phyloP scores from a whole-genome alignment of 92 coral and sea anemone genomes.

The Scolanthus callimorphus region DNA sequence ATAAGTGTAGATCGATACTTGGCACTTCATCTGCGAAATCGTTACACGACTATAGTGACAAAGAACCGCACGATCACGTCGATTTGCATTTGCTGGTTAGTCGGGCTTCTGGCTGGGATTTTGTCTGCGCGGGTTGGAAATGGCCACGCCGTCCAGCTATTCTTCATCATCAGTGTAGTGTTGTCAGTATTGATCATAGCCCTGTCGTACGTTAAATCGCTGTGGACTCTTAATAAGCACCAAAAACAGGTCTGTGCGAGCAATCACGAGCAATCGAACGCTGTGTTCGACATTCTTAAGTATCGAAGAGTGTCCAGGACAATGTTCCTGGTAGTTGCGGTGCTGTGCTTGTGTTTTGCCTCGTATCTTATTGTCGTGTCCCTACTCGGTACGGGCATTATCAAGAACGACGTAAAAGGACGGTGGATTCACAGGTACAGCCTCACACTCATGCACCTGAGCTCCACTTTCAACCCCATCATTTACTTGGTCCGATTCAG shows the following conservation, averaged over 20 bases:
- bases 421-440: too few species aligned
- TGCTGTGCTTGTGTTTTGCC: neutral
- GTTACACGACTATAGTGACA: neutral
- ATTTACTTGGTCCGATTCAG: too few species aligned
- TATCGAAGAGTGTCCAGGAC: neutral
- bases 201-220: neutral
- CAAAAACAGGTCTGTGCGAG: neutral
- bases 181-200: too few species aligned
- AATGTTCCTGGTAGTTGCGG: neutral
- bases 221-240: neutral
- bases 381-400: too few species aligned
- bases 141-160: too few species aligned
- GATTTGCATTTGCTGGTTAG: too few species aligned
- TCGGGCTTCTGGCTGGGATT: too few species aligned
- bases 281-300: neutral
- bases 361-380: neutral
- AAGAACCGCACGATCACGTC: neutral
- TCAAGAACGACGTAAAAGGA: too few species aligned
- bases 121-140: too few species aligned
- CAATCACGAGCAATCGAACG: neutral
- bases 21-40: neutral
- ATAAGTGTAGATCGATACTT: neutral
- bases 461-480: neutral
- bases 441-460: neutral
- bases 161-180: neutral